Base-by-base conservation (phyloP, 2,888 invertebrate genomes). In the Coelopa pilipes region DNA sequence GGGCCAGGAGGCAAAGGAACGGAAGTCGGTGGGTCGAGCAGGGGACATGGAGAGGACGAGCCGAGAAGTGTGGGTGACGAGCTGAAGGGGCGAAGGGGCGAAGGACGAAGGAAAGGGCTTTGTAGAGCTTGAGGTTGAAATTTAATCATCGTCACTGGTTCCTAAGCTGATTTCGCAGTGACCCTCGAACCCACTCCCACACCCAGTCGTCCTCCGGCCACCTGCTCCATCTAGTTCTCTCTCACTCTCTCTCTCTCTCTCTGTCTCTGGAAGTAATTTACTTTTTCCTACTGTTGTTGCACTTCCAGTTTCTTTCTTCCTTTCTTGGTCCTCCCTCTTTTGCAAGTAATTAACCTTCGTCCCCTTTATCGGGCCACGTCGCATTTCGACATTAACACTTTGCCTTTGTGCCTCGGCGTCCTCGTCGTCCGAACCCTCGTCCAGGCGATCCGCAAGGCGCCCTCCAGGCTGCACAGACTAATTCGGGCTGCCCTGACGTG, bases 311-410 rank as follows among this genome's bases (percentile, higher is more conserved):
- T 34, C 34, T 34, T 34, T 34, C 34, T 34, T 34, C 34, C 34
- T 34, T 34, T 34, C 34, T 34, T 34, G 4, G 4, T 34, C 34
- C 7, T 34, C 2, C 7, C 7, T 34, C 7, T 34, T 34, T 2
- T 4, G 34, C 34, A 34, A 34, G 78, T 82, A 83, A 81, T 83
- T 82, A 82, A 82, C 82, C 78, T 77, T 76, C 75, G 78, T 67
- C 60, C 47, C 65, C 65, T 70, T 59, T 69, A 46, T 17, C 53
- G 73, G 53, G 53, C 24, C 65, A 66, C n/a, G 70, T 53, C 66
- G 49, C 55, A 55, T 55, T 55, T 68, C 34, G 10, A 34, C 15
- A 15, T 68, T 46, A 17, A 57, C 12, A 49, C 21, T 49, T 34
- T 15, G 4, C 53, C 55, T 65, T 66, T 72, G 34, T 55, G 17